Evolutionary conservation across 2,797 vertebrate species (phyloP).

Genomic region (Thalassophryne amazonica): DNA sequence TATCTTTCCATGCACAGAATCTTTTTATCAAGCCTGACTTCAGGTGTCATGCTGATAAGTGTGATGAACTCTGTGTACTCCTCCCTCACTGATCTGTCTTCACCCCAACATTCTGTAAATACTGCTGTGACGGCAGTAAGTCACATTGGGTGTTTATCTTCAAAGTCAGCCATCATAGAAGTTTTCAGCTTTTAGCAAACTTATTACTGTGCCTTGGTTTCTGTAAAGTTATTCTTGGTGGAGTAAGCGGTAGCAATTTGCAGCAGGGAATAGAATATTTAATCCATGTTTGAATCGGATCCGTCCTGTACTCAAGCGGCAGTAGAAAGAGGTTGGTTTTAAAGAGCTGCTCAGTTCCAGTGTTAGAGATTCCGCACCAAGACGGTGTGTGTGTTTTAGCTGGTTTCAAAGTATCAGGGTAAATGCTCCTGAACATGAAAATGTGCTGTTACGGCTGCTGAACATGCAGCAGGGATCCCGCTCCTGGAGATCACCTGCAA

Average conservation of each 20-base stretch:
- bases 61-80: constrained; percentile 24
- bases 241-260: constrained; percentile 17
- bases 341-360: constrained; percentile 7
- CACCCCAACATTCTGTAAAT: constrained; percentile 13
- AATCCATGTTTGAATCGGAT: constrained; percentile 24
- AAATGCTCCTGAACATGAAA: too few relatives aligned
- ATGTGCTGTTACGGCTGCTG: too few relatives aligned
- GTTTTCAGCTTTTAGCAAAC: constrained; percentile 32
- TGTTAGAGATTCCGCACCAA: constrained; percentile 31
- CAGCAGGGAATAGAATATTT: constrained; percentile 6
- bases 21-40: constrained; percentile 17
- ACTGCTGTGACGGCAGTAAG: not conserved
- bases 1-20: constrained; percentile 26
- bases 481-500: too few relatives aligned
- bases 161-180: constrained; percentile 3
- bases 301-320: constrained; percentile 54
- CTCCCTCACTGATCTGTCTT: not conserved
- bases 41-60: constrained; percentile 8
- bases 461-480: too few relatives aligned
- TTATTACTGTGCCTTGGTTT: constrained; percentile 72
- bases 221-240: constrained; percentile 39
- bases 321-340: constrained; percentile 2
- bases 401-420: too few relatives aligned
- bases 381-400: too few relatives aligned
- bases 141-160: not conserved